Base-by-base conservation (phyloP, 2,888 invertebrate species). In the Venustoraphidia nigricollis region DNA sequence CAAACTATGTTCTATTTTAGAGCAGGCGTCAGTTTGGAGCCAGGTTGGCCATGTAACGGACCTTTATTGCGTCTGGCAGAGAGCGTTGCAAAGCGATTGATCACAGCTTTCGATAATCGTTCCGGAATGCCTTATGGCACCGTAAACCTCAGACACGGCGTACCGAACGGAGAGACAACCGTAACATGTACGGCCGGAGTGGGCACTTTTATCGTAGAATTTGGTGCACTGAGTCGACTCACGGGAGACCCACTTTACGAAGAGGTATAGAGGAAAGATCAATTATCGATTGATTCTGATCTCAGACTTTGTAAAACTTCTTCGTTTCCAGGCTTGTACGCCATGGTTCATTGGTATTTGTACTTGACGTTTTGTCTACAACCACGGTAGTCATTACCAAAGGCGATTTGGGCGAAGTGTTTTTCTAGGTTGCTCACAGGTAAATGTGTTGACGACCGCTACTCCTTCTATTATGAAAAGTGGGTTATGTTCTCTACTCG, bases 81-180 rank as follows among this genome's bases (percentile, higher is more conserved):
- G 66, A 90, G 93, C 67, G 91, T 95, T 35, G 97, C 95, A 0
- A 81, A 88, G 51, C 77, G 94, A 58, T 68, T 99, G 10, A 73
- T 99, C 44, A 88, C 91, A 34, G 90, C 91, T 1, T 92, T 92
- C 65, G 86, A 91, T 59, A 90, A 89, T 0, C 81, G 81, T 35
- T 88, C 90, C 9, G 94, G 95, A 2, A 96, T 96, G 95, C 96
- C 97, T 0, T 97, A 93, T 68, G 98, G 98, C 8, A 98, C 98
- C 0, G 93, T 94, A 0, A 94, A 94, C 65, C 70, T 98, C 36
- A 75, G 81, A 46, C 75, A 87, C 60, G 97, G 97, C 1, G 91
- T 98, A 1, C 97, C 97, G 0, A 75, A 77, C 36, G 91, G 89
- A 9, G 98, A 99, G 69, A 98, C 98, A 0, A 83, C 92, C 37